Percentiles rank a stretch among this genome's conserved stretches.
Evolutionary conservation across 2,797 vertebrate genomes (phyloP).

Genomic region (Eremophila alpestris): DNA sequence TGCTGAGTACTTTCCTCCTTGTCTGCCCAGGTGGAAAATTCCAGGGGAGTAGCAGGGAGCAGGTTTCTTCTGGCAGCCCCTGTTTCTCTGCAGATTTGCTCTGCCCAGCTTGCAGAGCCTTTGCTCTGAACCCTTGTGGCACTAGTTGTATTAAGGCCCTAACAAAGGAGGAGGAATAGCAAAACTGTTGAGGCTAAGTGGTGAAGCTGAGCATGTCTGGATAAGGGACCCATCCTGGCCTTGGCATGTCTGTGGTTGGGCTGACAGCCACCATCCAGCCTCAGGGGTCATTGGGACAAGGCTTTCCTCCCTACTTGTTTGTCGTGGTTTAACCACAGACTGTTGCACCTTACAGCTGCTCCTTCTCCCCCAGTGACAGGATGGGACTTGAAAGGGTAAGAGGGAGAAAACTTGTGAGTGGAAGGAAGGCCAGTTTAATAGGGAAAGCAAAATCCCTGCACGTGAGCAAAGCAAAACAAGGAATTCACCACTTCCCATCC

Average conservation of each 20-base stretch:
- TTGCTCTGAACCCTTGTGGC: neutral
- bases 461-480: neutral
- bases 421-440: neutral
- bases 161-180: neutral
- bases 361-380: fast-evolving
- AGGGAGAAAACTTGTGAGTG: neutral
- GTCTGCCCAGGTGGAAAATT: neutral
- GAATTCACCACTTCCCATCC: neutral
- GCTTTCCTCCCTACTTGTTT: neutral
- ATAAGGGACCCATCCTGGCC: fast-evolving
- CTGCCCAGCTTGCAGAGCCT: neutral
- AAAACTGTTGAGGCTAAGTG: neutral
- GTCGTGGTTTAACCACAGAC: neutral
- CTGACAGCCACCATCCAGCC: neutral
- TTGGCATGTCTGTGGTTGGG: neutral
- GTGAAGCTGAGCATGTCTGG: neutral
- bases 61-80: neutral
- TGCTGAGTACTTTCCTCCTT: neutral
- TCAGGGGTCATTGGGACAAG: neutral
- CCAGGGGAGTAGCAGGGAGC: too few species aligned
- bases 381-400: neutral
- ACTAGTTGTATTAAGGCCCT: neutral
- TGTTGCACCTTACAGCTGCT: neutral
- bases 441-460: neutral
- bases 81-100: neutral